Conservation (phyloP, 2,113 vertebrate species). For the Cinclus cinclus region DNA sequence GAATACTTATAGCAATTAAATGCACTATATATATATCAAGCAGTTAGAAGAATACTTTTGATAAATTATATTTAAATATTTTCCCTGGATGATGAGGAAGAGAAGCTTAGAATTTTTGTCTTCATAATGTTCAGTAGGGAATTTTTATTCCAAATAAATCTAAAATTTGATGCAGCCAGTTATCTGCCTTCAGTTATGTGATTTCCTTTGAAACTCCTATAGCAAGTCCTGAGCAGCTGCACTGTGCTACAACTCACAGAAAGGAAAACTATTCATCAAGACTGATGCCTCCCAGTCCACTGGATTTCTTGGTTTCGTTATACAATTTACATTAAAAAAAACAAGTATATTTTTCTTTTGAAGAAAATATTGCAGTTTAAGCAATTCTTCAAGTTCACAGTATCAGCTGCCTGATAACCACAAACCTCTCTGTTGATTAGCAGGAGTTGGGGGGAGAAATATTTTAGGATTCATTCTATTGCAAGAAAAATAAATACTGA, state of each 20-base stretch:
- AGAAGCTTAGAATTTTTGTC: not conserved
- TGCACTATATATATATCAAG: not conserved
- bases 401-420: not conserved
- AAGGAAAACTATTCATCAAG: not conserved
- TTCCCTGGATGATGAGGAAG: not conserved
- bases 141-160: not conserved
- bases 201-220: not conserved
- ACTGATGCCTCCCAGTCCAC: not conserved
- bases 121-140: not conserved
- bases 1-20: not conserved
- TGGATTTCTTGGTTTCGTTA: not conserved
- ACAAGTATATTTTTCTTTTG: not conserved
- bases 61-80: not conserved
- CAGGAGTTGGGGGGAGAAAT: rapidly evolving
- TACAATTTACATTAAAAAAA: not conserved
- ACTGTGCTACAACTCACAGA: not conserved
- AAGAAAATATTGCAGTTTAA: not conserved
- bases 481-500: not conserved
- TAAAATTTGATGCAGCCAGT: not conserved
- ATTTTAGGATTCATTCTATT: not conserved
- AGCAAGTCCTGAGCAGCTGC: not conserved
- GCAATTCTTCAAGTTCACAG: not conserved
- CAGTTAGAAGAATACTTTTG: not conserved
- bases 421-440: not conserved
- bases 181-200: not conserved